Conservation (phyloP, 2,113 vertebrate species). For the Brevimyrus niger region DNA sequence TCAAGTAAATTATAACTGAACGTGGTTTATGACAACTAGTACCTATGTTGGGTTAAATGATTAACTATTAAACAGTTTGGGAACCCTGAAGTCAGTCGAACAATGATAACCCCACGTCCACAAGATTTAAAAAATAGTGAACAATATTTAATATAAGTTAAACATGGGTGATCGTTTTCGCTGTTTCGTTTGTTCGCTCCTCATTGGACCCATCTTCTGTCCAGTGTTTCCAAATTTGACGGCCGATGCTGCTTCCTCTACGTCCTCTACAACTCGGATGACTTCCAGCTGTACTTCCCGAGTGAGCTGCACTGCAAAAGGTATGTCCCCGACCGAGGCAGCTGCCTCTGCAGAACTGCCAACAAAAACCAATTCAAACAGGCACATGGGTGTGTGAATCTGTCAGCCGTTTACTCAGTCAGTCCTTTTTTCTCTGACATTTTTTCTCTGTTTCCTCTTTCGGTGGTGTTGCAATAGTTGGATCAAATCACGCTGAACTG, state of each 20-base stretch:
- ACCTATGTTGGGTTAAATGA: background rate
- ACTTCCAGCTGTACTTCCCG: slow-evolving; percentile 84
- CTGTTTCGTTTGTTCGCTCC: background rate
- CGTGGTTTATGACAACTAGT: background rate
- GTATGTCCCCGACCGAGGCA: slow-evolving; percentile 48
- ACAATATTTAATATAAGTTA: background rate
- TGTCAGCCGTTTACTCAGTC: background rate
- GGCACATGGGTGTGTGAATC: background rate
- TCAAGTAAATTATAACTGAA: background rate
- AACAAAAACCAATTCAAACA: background rate
- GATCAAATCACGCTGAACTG: background rate
- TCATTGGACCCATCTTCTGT: background rate
- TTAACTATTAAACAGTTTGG: background rate
- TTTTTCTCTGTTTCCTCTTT: background rate
- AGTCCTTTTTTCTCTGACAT: background rate
- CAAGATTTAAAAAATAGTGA: background rate
- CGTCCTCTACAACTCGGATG: slow-evolving; percentile 67
- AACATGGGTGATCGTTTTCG: background rate
- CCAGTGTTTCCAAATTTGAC: slow-evolving; percentile 74
- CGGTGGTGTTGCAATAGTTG: background rate
- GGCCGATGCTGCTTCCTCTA: slow-evolving; percentile 86
- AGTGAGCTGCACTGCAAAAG: slow-evolving; percentile 72
- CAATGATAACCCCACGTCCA: background rate
- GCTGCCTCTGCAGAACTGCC: background rate
- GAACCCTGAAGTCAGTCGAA: background rate